A percentile compares a stretch with the other conserved stretches of the same genome.
Evolutionary conservation across 37 sponge, comb jelly and placozoan species (phyloP).

Genomic region (Beroe forskalii): DNA sequence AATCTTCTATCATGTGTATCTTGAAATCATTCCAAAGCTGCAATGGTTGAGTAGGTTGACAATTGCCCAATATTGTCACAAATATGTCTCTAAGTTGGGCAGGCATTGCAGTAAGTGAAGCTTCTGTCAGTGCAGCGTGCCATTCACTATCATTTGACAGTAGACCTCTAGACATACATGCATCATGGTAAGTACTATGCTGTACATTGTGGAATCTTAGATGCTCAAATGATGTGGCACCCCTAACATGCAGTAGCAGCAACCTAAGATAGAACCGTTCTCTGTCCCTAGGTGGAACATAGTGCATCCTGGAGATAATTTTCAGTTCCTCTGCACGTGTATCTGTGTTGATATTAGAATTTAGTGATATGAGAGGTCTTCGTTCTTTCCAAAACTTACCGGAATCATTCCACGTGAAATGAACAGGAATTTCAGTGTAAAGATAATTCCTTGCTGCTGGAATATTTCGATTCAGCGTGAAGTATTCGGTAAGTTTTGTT

Average conservation of each 20-base stretch:
- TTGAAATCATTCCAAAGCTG: neutral
- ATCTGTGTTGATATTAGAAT: too few species aligned
- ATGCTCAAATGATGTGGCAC: neutral
- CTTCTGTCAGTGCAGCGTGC: neutral
- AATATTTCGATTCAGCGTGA: neutral
- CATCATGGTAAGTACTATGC: too few species aligned
- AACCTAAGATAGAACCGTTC: neutral
- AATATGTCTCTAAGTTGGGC: neutral
- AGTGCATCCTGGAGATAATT: too few species aligned
- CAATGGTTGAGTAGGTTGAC: neutral
- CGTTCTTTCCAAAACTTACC: too few species aligned
- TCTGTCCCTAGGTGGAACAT: neutral
- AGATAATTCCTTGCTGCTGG: neutral
- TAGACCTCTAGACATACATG: neutral
- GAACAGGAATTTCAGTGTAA: neutral
- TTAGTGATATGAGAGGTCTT: too few species aligned
- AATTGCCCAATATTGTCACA: neutral
- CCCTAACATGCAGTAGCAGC: too few species aligned
- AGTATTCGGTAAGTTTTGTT: too few species aligned
- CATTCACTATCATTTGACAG: neutral
- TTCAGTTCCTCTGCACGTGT: too few species aligned
- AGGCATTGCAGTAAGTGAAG: slow-evolving; percentile 2
- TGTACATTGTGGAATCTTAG: neutral
- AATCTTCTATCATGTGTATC: neutral
- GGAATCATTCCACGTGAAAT: too few species aligned